Evolutionary conservation across 2,888 invertebrate species (phyloP), one percentile per base, ranked within the genome.

Genomic region (Aplocera efformata): DNA sequence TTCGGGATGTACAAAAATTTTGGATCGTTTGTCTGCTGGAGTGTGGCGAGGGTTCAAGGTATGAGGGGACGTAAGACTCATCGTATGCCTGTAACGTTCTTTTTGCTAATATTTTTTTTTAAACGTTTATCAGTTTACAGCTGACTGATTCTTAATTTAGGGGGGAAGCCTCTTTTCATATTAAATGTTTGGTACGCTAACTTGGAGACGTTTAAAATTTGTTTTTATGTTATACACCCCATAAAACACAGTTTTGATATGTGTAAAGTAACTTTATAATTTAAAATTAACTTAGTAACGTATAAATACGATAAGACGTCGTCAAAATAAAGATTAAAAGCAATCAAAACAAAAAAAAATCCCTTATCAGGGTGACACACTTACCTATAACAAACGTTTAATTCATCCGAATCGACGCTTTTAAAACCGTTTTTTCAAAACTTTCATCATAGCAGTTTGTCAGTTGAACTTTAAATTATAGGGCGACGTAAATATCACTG

Each of bases 21-120:
- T 71, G 67, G 73, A 65, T 48, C 44, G 56, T 59, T 63, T 68
- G 79, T 74, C 74, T 79, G 66, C 64, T 72, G 70, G 67, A 81
- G 81, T 79, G 73, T 75, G 67, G 70, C 70, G 70, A 79, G 84
- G 83, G 83, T 77, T 72, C 69, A 67, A 67, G 66, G 65, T 71
- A 65, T 61, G 69, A 75, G 82, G 85, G 83, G 78, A 71, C 68
- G 66, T 60, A 66, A 54, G 54, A 66, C 72, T 34, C 76, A 72
- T 65, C 68, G 56, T 54, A 58, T 34, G 46, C 28, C 61, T 68
- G 70, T 71, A 72, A 65, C 67, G 70, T 64, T 55, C 63, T 66
- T 69, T 62, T 55, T 57, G 68, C 68, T 65, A 76, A 78, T 67
- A 50, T 48, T 53, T 68, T 75, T 75, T 64, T 74, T 68, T 53